Percentiles rank a stretch among this genome's conserved stretches.
phyloP scores from a whole-genome alignment of 2,797 vertebrate genomes.

The Artibeus jamaicensis region DNA sequence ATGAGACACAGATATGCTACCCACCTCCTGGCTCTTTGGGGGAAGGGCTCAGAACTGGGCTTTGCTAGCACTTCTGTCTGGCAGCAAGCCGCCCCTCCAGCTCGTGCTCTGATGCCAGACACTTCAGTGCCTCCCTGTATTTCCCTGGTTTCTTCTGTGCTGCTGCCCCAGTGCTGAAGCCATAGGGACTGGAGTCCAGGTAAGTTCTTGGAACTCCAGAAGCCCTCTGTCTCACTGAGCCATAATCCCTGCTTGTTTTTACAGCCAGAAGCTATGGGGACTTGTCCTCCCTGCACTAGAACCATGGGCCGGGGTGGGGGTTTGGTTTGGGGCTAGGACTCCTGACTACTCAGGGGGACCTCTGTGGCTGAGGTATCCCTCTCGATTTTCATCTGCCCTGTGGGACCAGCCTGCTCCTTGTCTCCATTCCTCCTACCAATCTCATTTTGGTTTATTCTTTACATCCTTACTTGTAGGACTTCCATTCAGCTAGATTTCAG shows the following conservation, averaged over 20 bases:
- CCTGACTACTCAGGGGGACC: background rate
- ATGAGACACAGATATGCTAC: background rate
- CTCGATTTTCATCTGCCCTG: background rate
- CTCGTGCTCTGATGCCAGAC: background rate
- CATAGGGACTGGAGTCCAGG: background rate
- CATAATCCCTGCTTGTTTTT: background rate
- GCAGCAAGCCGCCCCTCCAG: background rate
- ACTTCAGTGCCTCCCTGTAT: background rate
- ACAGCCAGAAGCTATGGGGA: background rate
- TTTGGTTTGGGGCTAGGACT: background rate
- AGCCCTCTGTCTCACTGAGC: background rate
- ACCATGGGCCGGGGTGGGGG: background rate
- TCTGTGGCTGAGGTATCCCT: background rate
- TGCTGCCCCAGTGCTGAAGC: background rate
- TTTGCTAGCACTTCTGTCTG: background rate
- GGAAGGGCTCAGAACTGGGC: background rate
- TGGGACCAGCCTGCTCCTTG: background rate
- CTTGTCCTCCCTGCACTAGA: background rate
- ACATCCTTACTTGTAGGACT: background rate
- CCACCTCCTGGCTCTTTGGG: background rate
- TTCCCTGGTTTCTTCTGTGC: background rate
- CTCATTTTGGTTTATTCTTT: background rate
- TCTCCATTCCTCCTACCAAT: background rate
- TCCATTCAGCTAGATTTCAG: background rate
- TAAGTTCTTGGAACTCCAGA: background rate